Conservation (phyloP, 2,888 invertebrate species). For the Melanostoma mellinum region DNA sequence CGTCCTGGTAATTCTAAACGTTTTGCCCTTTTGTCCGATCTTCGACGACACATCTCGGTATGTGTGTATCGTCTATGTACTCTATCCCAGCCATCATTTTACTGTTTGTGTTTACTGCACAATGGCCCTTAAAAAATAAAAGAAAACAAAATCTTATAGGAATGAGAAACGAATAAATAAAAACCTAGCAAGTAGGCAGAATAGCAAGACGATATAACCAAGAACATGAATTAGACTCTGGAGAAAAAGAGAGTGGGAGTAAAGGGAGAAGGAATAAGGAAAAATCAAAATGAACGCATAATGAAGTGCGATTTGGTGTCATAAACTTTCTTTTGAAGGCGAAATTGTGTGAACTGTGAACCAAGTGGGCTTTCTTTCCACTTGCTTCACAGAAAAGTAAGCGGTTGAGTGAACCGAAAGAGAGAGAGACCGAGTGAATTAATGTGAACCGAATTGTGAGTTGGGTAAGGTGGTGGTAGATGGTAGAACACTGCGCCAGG, state of each 20-base stretch:
- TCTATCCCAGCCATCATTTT: constrained; percentile 33
- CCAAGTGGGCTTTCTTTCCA: constrained; percentile 12
- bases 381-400: constrained; percentile 44
- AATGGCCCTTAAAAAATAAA: constrained; percentile 56
- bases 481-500: constrained; percentile 23
- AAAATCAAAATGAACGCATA: constrained; percentile 72
- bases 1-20: constrained; percentile 61
- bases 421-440: constrained; percentile 48
- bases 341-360: constrained; percentile 64
- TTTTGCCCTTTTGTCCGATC: constrained; percentile 58
- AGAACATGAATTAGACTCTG: constrained; percentile 70
- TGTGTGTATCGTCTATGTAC: background rate
- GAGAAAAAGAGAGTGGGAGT: constrained; percentile 75
- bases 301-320: constrained; percentile 73
- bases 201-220: constrained; percentile 49
- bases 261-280: constrained; percentile 54
- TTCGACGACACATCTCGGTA: background rate
- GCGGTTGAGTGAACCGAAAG: constrained; percentile 32
- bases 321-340: constrained; percentile 70
- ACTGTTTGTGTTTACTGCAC: constrained; percentile 52
- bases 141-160: constrained; percentile 57
- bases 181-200: constrained; percentile 51
- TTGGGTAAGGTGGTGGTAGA: background rate
- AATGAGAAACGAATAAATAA: constrained; percentile 51
- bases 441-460: constrained; percentile 32